Percentiles rank a stretch among this genome's conserved stretches.
phyloP scores from a whole-genome alignment of 2,888 invertebrate genomes.

The Lycocerus yunnanus region DNA sequence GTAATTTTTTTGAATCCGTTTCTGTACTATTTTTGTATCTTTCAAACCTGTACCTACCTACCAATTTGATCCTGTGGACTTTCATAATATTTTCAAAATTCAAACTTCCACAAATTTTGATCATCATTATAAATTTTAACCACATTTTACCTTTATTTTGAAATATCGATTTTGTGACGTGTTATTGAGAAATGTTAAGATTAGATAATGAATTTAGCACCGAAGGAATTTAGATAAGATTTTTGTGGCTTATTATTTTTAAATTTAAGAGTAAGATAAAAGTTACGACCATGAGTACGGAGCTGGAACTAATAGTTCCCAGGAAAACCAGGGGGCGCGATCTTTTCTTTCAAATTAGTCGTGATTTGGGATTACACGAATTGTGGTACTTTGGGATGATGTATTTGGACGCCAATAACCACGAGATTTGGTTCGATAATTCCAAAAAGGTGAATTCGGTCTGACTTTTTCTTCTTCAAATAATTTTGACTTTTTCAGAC shows the following conservation, averaged over 20 bases:
- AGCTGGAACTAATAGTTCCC: slow-evolving; percentile 46
- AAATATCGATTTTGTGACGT: not conserved
- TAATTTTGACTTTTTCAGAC: slow-evolving; percentile 35
- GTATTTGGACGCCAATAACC: slow-evolving; percentile 42
- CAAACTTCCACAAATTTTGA: not conserved
- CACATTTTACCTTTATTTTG: not conserved
- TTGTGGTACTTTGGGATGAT: slow-evolving; percentile 53
- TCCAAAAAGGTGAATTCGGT: slow-evolving; percentile 48
- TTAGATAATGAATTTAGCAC: not conserved
- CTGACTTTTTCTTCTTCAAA: not conserved
- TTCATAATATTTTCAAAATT: not conserved
- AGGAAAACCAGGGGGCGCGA: slow-evolving; percentile 44
- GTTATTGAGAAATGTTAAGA: not conserved
- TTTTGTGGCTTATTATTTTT: not conserved
- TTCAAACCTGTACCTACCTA: not conserved
- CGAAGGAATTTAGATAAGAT: not conserved
- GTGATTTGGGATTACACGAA: slow-evolving; percentile 49
- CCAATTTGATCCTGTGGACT: not conserved
- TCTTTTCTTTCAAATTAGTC: slow-evolving; percentile 48
- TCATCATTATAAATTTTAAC: not conserved
- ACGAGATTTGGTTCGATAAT: slow-evolving; percentile 49
- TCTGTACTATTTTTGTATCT: not conserved
- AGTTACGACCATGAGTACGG: slow-evolving; percentile 48
- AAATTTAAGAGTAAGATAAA: slow-evolving; percentile 34
- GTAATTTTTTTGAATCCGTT: not conserved